Conservation (phyloP, 1,140 invertebrate species). For the Fopius arisanus region DNA sequence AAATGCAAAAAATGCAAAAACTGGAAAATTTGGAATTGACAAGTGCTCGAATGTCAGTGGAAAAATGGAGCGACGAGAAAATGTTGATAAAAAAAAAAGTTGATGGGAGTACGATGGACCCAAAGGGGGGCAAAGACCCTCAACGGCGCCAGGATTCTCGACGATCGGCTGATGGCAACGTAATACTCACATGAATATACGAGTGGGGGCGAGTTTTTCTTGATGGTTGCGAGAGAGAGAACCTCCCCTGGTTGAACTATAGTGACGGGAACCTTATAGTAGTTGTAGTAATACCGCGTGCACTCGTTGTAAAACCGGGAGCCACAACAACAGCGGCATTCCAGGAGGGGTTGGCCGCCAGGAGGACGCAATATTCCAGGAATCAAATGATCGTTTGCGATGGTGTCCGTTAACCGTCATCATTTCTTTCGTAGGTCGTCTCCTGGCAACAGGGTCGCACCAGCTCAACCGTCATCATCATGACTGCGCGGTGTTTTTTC, state of each 20-base stretch:
- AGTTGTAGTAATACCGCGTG: slow-evolving; percentile 21
- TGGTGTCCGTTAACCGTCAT: slow-evolving; percentile 51
- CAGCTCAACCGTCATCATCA: too few species aligned
- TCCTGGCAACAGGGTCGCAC: slow-evolving; percentile 22
- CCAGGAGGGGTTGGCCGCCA: slow-evolving; percentile 50
- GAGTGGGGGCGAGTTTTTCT: slow-evolving; percentile 40
- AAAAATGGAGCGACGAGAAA: not conserved
- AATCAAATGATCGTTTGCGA: slow-evolving; percentile 40
- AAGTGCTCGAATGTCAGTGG: not conserved
- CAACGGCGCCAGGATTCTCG: slow-evolving; percentile 37
- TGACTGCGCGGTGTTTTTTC: too few species aligned
- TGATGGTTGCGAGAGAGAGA: slow-evolving; percentile 11
- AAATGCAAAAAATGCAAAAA: not conserved
- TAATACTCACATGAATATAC: slow-evolving; percentile 40
- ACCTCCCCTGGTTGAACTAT: not conserved
- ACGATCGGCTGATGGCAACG: slow-evolving; percentile 29
- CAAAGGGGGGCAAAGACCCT: slow-evolving; percentile 34
- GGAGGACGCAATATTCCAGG: slow-evolving; percentile 57
- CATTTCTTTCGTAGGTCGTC: slow-evolving; percentile 43
- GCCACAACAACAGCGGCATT: slow-evolving; percentile 41
- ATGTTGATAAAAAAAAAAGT: not conserved
- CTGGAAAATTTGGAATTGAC: not conserved
- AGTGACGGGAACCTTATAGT: not conserved
- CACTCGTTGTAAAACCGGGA: slow-evolving; percentile 34
- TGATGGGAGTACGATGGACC: slow-evolving; percentile 7